phyloP scores from a whole-genome alignment of 2,797 vertebrate genomes.

The Gephyroberyx darwinii region DNA sequence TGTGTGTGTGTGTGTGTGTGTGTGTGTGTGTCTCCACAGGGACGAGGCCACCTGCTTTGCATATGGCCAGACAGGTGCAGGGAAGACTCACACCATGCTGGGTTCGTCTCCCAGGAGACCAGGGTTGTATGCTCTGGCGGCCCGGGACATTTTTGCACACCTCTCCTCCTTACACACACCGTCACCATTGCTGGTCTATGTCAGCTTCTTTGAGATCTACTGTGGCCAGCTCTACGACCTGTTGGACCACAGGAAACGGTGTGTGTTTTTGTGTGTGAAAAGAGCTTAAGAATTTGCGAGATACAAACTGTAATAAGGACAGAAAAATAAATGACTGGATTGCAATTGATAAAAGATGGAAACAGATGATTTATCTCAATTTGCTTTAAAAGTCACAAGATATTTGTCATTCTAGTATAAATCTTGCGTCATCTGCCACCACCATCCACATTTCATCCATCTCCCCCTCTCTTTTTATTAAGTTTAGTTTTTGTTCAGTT shows the following conservation, averaged over 20 bases:
- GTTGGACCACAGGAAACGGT: constrained; percentile 90
- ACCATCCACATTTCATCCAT: neutral
- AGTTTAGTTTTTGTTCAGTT: neutral
- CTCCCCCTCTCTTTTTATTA: neutral
- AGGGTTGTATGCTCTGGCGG: constrained; percentile 89
- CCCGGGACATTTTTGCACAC: constrained; percentile 87
- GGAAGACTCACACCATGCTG: constrained; percentile 95
- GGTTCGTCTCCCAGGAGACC: constrained; percentile 83
- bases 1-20: constrained; percentile 26
- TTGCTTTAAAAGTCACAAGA: neutral
- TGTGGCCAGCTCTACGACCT: constrained; percentile 93
- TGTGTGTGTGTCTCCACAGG: constrained; percentile 67
- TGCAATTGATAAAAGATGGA: neutral
- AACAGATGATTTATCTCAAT: neutral
- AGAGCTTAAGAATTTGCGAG: too few relatives aligned
- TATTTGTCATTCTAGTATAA: neutral
- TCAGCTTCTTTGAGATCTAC: constrained; percentile 97
- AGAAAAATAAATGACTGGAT: neutral
- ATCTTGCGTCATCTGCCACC: neutral
- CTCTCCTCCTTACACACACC: constrained; percentile 60
- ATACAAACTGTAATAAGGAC: neutral
- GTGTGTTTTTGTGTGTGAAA: constrained; percentile 11
- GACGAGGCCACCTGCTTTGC: constrained; percentile 93
- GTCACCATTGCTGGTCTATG: constrained; percentile 79
- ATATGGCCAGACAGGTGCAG: constrained; percentile 92